Conservation (phyloP, 2,797 vertebrate genomes). For the Hydrophis major region DNA sequence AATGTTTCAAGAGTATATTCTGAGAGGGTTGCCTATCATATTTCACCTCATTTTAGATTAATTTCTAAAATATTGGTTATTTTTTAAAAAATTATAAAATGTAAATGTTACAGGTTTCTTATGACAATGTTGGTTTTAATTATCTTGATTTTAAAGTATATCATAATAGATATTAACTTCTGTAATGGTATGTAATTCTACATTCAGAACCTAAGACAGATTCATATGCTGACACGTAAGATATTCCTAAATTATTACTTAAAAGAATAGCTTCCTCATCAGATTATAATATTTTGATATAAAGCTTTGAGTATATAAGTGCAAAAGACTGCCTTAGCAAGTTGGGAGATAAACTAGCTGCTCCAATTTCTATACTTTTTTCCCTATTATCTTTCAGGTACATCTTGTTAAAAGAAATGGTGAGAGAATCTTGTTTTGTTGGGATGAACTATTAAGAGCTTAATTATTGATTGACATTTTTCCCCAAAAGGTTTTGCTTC, state of each 20-base stretch:
- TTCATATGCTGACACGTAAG: background rate
- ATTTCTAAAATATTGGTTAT: background rate
- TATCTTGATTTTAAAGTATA: background rate
- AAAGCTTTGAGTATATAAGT: background rate
- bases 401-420: background rate
- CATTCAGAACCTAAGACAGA: background rate
- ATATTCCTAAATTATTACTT: background rate
- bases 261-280: background rate
- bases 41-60: background rate
- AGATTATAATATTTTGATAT: background rate
- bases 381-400: background rate
- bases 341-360: background rate
- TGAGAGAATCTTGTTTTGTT: background rate
- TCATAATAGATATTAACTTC: background rate
- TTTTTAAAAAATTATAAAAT: background rate
- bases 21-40: background rate
- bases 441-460: background rate
- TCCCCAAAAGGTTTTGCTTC: too few species aligned
- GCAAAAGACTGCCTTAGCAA: background rate
- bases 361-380: background rate
- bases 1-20: background rate
- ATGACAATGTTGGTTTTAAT: background rate
- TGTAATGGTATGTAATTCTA: background rate
- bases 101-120: background rate
- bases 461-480: background rate